Percentiles rank a stretch among this genome's conserved stretches.
These are phyloP conservation scores for Caenorhabditis tropicalis DNA, from an alignment of 1,140 invertebrate species.

Conservation along the genomic window DNA sequence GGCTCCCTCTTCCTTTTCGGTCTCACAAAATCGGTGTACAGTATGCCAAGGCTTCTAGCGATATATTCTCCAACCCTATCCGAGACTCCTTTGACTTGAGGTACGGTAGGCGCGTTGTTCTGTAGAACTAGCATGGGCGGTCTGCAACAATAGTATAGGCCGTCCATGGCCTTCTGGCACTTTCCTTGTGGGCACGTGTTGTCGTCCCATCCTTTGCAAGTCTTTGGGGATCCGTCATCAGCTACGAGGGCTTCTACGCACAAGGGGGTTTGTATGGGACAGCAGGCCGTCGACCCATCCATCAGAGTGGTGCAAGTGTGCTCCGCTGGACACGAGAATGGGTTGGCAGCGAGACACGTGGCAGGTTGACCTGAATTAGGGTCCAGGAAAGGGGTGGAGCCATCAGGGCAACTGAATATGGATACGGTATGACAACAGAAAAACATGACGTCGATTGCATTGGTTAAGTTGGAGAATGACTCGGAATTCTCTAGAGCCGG, in stretches of 20 bases:
- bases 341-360: slow-evolving; percentile 52
- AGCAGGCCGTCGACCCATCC: slow-evolving; percentile 57
- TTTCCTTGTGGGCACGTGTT: slow-evolving; percentile 49
- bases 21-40: not conserved
- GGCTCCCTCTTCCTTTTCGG: not conserved
- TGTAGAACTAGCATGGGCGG: slow-evolving; percentile 4
- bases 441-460: slow-evolving; percentile 53
- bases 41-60: not conserved
- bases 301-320: slow-evolving; percentile 51
- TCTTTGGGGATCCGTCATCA: slow-evolving; percentile 11
- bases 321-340: slow-evolving; percentile 56
- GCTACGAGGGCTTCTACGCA: slow-evolving; percentile 39
- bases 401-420: slow-evolving; percentile 58
- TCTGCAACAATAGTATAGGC: slow-evolving; percentile 39
- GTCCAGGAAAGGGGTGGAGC: slow-evolving; percentile 51
- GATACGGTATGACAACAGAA: slow-evolving; percentile 60
- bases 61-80: slow-evolving; percentile 23
- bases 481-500: slow-evolving; percentile 52
- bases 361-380: slow-evolving; percentile 20
- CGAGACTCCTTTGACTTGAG: slow-evolving; percentile 1
- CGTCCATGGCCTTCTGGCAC: slow-evolving; percentile 38
- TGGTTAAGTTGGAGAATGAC: slow-evolving; percentile 42
- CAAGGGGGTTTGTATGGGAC: slow-evolving; percentile 47
- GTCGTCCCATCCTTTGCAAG: slow-evolving; percentile 34
- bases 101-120: slow-evolving; percentile 26